Conservation (phyloP, 1,140 invertebrate species). For the Drosophila nebulosa region DNA sequence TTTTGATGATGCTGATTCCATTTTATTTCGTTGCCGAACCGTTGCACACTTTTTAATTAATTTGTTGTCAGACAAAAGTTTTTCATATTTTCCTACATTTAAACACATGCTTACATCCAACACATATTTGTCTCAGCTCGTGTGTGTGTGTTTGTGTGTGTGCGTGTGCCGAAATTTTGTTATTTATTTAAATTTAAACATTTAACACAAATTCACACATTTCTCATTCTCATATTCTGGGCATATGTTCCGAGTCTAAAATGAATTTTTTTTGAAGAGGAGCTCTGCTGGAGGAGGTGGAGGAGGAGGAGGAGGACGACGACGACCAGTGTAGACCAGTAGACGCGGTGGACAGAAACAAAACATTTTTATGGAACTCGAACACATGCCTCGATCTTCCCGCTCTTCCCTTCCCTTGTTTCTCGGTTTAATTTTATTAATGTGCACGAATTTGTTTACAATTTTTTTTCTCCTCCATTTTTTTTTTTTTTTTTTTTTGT, state of each 20-base stretch:
- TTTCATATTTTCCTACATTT: conserved; percentile 10
- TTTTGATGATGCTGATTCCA: conserved; percentile 45
- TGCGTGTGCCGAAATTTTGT: background rate
- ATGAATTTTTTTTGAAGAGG: background rate
- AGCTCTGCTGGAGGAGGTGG: background rate
- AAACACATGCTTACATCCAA: conserved; percentile 22
- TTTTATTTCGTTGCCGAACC: conserved; percentile 58
- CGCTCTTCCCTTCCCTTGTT: background rate
- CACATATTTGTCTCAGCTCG: conserved; percentile 5
- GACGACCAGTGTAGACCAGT: background rate
- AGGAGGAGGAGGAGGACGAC: background rate
- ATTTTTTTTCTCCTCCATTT: background rate
- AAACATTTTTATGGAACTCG: background rate
- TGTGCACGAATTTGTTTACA: conserved; percentile 64
- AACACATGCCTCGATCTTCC: conserved; percentile 38
- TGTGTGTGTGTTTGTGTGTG: conserved; percentile 12
- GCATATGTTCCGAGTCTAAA: background rate
- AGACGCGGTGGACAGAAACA: background rate
- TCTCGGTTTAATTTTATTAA: conserved; percentile 63
- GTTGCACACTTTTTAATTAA: conserved; percentile 68
- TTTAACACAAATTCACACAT: conserved; percentile 26
- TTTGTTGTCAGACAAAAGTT: conserved; percentile 53
- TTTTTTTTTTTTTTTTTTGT: background rate
- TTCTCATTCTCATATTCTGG: background rate
- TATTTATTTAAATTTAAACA: conserved; percentile 14